phyloP scores from a whole-genome alignment of 2,888 invertebrate species.

The Drosophila birchii region DNA sequence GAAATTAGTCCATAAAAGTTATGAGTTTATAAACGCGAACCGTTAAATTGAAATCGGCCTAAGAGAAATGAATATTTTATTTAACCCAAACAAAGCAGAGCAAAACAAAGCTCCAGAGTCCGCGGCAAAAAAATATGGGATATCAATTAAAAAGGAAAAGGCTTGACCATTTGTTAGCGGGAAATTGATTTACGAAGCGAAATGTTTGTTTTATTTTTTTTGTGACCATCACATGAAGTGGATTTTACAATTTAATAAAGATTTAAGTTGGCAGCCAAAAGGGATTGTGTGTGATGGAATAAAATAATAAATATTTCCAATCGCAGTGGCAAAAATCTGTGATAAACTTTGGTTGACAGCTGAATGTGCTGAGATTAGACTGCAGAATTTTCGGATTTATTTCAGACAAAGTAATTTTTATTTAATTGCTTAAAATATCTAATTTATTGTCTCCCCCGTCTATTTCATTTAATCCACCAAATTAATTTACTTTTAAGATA shows the following conservation, averaged over 20 bases:
- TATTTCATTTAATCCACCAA: constrained; percentile 13
- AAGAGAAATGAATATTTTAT: constrained; percentile 48
- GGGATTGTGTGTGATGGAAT: constrained; percentile 35
- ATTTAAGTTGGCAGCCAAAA: constrained; percentile 38
- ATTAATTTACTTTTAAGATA: constrained; percentile 37
- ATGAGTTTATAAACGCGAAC: constrained; percentile 53
- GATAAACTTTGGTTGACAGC: constrained; percentile 18
- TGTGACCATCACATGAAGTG: constrained; percentile 30
- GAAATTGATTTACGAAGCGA: constrained; percentile 35
- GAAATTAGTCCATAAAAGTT: constrained; percentile 54
- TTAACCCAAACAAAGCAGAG: constrained; percentile 17
- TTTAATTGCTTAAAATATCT: neutral
- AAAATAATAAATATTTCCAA: constrained; percentile 22
- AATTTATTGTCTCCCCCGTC: neutral
- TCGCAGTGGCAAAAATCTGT: neutral
- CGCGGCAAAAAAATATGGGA: constrained; percentile 26
- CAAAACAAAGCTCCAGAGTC: constrained; percentile 14
- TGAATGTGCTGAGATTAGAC: neutral
- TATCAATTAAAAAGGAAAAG: constrained; percentile 47
- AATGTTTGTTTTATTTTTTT: constrained; percentile 20
- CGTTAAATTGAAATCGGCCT: constrained; percentile 50
- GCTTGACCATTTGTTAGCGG: constrained; percentile 38
- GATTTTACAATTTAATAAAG: constrained; percentile 40
- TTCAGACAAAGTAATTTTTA: neutral
- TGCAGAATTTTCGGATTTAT: neutral